Conservation (phyloP, 2,113 vertebrate species). For the Gnathonemus echidnorhynchus region DNA sequence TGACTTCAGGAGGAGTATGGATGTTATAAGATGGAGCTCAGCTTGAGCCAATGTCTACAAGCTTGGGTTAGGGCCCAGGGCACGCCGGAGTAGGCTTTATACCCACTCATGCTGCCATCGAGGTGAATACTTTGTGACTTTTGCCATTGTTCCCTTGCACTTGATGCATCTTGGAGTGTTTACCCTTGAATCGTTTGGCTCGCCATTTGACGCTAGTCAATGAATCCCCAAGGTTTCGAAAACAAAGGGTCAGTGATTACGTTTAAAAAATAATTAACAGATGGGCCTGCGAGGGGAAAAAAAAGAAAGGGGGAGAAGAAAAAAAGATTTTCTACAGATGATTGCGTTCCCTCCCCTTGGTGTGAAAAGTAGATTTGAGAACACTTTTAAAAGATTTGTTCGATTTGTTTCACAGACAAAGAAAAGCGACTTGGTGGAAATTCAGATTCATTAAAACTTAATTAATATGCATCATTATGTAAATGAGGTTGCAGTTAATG, state of each 20-base stretch:
- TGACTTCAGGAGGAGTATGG: background rate
- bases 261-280: conserved; percentile 79
- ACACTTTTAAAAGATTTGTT: conserved; percentile 99
- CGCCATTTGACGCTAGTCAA: conserved; percentile 35
- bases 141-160: background rate
- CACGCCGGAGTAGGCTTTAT: background rate
- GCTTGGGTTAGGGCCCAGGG: background rate
- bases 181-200: conserved; percentile 13
- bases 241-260: conserved; percentile 68
- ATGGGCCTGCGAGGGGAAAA: conserved; percentile 68
- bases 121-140: background rate
- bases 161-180: conserved; percentile 17
- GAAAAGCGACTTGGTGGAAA: conserved; percentile 99
- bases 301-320: conserved; percentile 62
- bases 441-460: conserved; percentile 99
- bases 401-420: conserved; percentile 99
- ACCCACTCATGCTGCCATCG: background rate
- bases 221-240: conserved; percentile 62
- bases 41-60: background rate
- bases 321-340: conserved; percentile 61
- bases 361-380: conserved; percentile 93
- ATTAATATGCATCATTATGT: conserved; percentile 99
- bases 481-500: conserved; percentile 99
- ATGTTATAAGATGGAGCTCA: conserved; percentile 1
- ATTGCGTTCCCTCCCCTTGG: conserved; percentile 87